Conservation (phyloP, 2,888 invertebrate species). For the Drosophila peninsularis region DNA sequence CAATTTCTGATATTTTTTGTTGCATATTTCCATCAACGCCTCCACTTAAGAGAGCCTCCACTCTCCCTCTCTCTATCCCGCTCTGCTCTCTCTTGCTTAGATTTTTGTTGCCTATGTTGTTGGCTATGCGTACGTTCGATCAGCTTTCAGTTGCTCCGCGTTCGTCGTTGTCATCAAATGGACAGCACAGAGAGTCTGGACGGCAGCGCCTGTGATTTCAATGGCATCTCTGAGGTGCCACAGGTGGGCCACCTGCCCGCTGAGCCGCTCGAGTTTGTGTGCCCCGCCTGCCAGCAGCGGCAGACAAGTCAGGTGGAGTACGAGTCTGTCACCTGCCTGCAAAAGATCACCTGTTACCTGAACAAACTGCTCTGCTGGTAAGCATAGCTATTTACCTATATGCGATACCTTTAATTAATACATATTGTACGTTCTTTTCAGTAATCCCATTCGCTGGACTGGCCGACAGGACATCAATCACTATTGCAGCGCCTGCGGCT, state of each 20-base stretch:
- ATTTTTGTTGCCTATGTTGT: background rate
- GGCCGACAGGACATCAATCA: constrained; percentile 82
- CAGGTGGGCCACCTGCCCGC: constrained; percentile 74
- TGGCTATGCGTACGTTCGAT: constrained; percentile 7
- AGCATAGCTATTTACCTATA: constrained; percentile 8
- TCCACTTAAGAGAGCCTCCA: background rate
- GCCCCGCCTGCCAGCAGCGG: constrained; percentile 75
- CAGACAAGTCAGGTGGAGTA: constrained; percentile 60
- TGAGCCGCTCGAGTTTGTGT: constrained; percentile 71
- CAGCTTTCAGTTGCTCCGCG: constrained; percentile 49
- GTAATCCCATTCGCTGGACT: constrained; percentile 79
- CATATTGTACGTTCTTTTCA: constrained; percentile 16
- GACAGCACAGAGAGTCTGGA: constrained; percentile 70
- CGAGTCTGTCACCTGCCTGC: constrained; percentile 72
- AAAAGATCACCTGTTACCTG: constrained; percentile 65
- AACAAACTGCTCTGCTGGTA: constrained; percentile 81
- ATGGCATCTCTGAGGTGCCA: constrained; percentile 66
- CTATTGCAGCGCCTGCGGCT: constrained; percentile 82
- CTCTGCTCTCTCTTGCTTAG: background rate
- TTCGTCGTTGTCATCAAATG: constrained; percentile 56
- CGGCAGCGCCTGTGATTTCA: constrained; percentile 56
- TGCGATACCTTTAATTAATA: background rate
- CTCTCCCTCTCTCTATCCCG: background rate
- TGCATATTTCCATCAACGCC: constrained; percentile 42
- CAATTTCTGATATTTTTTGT: constrained; percentile 14